Base-by-base conservation (phyloP, 2,888 invertebrate genomes). In the Melikaiella ostensackeni region DNA sequence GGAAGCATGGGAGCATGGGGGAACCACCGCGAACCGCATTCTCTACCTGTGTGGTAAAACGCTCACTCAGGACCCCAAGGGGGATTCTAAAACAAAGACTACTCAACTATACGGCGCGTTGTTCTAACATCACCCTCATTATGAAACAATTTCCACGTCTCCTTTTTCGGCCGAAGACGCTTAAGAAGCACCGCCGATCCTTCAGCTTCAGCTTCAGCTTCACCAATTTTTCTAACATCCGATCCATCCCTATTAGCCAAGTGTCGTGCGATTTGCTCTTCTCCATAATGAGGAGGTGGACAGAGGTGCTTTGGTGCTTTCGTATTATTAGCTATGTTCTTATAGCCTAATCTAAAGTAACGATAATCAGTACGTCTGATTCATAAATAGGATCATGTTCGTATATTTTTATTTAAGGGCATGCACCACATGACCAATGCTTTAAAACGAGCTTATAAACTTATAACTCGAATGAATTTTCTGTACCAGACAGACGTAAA, bases 81-180 rank as follows among this genome's bases (percentile, higher is more conserved):
- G 87, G 85, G 85, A 85, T 86, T 87, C 87, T 87, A 86, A 87
- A 87, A 88, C 88, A 88, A 88, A 88, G 88, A 87, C 84, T 81
- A 82, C 83, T 84, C 82, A 82, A 83, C 86, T 84, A 82, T 83
- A 83, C 82, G 80, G 81, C 82, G 82, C 84, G 79, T 85, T 86
- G 84, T 84, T 88, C 84, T 85, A 86, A 85, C 86, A 86, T 86
- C 86, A 85, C 85, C 86, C 85, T 87, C 87, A 86, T 89, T 87
- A 88, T 85, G 85, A 89, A 88, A 87, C 86, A 85, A 87, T 88
- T 88, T 88, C 83, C 84, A 85, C 84, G 82, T 83, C 80, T 79
- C 77, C 78, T 70, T 76, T 79, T 75, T 78, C 73, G 77, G 74
- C 30, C 50, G 21, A 66, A 46, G 66, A 46, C 75, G 81, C 81